Conservation (phyloP, 1,140 invertebrate species). For the Saccostrea cuccullata region DNA sequence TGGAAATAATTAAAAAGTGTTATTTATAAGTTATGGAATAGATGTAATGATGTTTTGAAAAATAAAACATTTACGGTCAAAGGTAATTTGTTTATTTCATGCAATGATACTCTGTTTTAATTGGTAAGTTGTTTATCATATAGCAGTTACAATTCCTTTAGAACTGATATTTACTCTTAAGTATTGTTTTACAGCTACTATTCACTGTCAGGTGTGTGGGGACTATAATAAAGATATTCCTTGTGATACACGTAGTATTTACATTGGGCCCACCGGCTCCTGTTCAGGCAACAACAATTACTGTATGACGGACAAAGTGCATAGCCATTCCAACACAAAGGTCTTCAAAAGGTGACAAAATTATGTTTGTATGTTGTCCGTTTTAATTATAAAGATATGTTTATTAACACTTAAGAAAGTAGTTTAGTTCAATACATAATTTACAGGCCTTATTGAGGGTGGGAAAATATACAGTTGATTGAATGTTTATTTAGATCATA, state of each 20-base stretch:
- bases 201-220: not conserved
- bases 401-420: not conserved
- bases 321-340: not conserved
- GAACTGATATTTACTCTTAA: too few species aligned
- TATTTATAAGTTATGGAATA: too few species aligned
- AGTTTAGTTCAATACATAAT: not conserved
- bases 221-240: not conserved
- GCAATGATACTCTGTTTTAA: not conserved
- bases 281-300: not conserved
- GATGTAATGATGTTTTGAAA: too few species aligned
- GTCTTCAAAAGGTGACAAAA: not conserved
- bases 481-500: too few species aligned
- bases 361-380: not conserved
- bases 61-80: too few species aligned
- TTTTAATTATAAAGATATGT: not conserved
- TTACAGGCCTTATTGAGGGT: too few species aligned
- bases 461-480: too few species aligned
- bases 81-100: too few species aligned
- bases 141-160: too few species aligned
- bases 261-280: not conserved
- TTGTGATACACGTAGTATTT: not conserved
- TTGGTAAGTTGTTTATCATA: not conserved
- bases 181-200: not conserved
- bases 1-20: too few species aligned
- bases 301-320: not conserved